These are phyloP conservation scores for Craseonycteris thonglongyai DNA, from an alignment of 2,113 vertebrate species.

Conservation along the genomic window DNA sequence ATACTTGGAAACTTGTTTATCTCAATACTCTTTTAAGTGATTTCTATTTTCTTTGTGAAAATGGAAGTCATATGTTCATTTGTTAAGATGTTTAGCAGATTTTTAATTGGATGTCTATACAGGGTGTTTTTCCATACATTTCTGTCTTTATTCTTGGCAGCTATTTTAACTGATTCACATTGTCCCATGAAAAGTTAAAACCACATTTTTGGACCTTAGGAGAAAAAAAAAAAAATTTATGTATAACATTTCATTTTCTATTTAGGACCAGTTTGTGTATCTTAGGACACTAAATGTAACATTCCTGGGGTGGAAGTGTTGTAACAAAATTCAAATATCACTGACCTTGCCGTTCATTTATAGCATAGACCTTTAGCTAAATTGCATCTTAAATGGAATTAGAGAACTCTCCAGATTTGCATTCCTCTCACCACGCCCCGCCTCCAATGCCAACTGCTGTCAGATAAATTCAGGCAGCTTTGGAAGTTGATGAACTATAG, in stretches of 20 bases:
- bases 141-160: background rate
- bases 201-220: background rate
- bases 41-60: slow-evolving; percentile 2
- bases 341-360: background rate
- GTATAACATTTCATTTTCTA: slow-evolving; percentile 1
- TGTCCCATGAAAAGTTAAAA: background rate
- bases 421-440: background rate
- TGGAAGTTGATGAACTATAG: background rate
- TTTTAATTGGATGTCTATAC: background rate
- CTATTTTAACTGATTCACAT: background rate
- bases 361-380: background rate
- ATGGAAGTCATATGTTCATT: background rate
- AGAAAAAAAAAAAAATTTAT: background rate
- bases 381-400: background rate
- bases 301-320: background rate
- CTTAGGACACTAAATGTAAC: background rate
- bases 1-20: slow-evolving; percentile 34
- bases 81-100: background rate
- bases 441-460: background rate
- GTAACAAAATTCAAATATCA: background rate
- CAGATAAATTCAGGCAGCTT: background rate
- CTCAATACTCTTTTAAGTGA: background rate
- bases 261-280: background rate
- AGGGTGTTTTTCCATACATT: background rate
- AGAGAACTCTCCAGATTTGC: background rate